Conservation (phyloP, 2,797 vertebrate species). For the Sebastes jordani region DNA sequence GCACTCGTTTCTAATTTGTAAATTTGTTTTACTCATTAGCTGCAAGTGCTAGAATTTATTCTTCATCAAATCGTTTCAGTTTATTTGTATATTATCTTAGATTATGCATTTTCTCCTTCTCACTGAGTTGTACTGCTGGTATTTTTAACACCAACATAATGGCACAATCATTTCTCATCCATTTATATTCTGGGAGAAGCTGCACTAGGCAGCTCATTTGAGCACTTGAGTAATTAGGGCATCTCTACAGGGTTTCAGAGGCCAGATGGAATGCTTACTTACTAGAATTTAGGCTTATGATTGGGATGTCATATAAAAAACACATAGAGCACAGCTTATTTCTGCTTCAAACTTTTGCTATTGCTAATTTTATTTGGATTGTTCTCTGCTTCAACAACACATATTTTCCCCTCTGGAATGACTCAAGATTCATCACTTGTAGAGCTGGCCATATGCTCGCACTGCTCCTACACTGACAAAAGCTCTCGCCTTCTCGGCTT, state of each 20-base stretch:
- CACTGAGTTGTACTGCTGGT: slow-evolving; percentile 13
- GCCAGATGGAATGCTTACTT: slow-evolving; percentile 54
- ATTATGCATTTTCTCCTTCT: neutral
- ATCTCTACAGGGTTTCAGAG: slow-evolving; percentile 37
- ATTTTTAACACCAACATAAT: slow-evolving; percentile 32
- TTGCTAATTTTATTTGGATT: neutral
- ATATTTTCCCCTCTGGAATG: neutral
- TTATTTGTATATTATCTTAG: neutral
- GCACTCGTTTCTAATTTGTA: slow-evolving; percentile 6
- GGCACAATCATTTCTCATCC: slow-evolving; percentile 37
- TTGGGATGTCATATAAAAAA: slow-evolving; percentile 25
- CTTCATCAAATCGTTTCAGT: neutral
- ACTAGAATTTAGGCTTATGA: slow-evolving; percentile 27
- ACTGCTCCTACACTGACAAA: neutral
- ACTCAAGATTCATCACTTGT: neutral
- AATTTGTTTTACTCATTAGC: slow-evolving; percentile 14
- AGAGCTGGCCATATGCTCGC: neutral
- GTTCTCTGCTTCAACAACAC: neutral
- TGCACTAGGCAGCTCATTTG: slow-evolving; percentile 40
- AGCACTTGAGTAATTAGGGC: slow-evolving; percentile 48
- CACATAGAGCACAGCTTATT: neutral
- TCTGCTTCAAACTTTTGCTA: neutral
- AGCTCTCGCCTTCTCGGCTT: neutral
- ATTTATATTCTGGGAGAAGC: slow-evolving; percentile 42
- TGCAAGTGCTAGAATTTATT: neutral